These are phyloP conservation scores for Sebastes vulpes DNA, from an alignment of 2,797 vertebrate genomes.

Conservation along the genomic window DNA sequence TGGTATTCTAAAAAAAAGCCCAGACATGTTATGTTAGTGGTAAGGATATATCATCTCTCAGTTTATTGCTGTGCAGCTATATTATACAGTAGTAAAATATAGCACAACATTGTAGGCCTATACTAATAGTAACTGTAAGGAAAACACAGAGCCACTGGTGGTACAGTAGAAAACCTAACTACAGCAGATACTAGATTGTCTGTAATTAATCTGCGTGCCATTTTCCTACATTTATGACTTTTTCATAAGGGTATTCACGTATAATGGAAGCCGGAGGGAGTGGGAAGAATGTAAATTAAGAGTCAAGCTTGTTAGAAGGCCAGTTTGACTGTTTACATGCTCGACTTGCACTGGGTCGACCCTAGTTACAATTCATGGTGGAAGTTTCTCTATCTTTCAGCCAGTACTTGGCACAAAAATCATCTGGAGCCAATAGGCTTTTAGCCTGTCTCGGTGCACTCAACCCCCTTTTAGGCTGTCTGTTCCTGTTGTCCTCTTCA, in stretches of 20 bases:
- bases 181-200: conserved; percentile 45
- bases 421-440: conserved; percentile 65
- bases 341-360: conserved; percentile 71
- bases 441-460: conserved; percentile 54
- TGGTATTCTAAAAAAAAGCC: neutral
- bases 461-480: conserved; percentile 73
- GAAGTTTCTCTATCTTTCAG: conserved; percentile 66
- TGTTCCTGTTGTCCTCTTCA: conserved; percentile 64
- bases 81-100: neutral
- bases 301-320: conserved; percentile 78
- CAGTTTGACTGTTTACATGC: conserved; percentile 82
- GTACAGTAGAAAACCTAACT: conserved; percentile 20
- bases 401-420: conserved; percentile 62
- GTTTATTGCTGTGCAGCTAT: neutral
- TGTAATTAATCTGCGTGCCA: conserved; percentile 65
- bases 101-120: neutral
- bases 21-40: conserved; percentile 3
- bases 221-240: conserved; percentile 76
- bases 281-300: conserved; percentile 72
- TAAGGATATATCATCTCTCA: neutral
- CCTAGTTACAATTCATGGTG: conserved; percentile 81
- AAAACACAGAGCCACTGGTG: conserved; percentile 11
- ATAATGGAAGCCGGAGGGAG: conserved; percentile 70
- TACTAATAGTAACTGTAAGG: neutral
- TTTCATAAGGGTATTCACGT: conserved; percentile 77